A percentile compares a stretch with the other conserved stretches of the same genome.
Evolutionary conservation across 1,140 invertebrate species (phyloP).

Genomic region (Drosophila willistoni): DNA sequence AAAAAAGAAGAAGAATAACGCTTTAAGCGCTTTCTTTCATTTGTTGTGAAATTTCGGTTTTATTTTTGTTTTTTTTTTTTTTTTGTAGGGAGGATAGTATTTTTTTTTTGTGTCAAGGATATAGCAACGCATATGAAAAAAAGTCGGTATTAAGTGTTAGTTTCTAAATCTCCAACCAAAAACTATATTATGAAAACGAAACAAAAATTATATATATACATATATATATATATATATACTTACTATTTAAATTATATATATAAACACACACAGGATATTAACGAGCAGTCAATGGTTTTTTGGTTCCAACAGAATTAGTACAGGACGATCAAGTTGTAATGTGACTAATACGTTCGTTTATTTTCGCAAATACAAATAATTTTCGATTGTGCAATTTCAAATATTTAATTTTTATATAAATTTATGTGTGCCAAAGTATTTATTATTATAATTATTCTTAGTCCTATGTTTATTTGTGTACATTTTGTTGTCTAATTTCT

Average conservation of each 20-base stretch:
- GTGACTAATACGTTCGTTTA: conserved; percentile 34
- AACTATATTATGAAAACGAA: conserved; percentile 34
- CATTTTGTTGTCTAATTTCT: conserved; percentile 68
- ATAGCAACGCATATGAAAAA: conserved; percentile 77
- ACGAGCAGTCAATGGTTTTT: conserved; percentile 78
- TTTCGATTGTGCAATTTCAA: conserved; percentile 57
- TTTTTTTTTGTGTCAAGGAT: conserved; percentile 56
- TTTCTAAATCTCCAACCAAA: conserved; percentile 49
- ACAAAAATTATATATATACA: conserved; percentile 21
- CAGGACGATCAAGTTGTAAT: conserved; percentile 27
- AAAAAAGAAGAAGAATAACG: conserved; percentile 51
- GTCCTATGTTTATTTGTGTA: conserved; percentile 48
- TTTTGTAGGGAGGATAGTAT: not conserved
- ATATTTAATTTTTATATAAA: conserved; percentile 36
- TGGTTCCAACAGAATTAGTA: conserved; percentile 59
- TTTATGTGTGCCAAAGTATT: conserved; percentile 73
- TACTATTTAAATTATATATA: conserved; percentile 70
- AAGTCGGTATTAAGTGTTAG: conserved; percentile 73
- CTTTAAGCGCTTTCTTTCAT: conserved; percentile 69
- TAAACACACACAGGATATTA: conserved; percentile 59
- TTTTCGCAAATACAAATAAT: conserved; percentile 21
- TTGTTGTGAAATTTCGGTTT: not conserved
- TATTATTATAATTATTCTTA: conserved; percentile 27
- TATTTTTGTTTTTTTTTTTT: conserved; percentile 13
- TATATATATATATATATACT: conserved; percentile 59